Evolutionary conservation across 2,797 vertebrate species (phyloP).

Genomic region (Nannoperca australis): DNA sequence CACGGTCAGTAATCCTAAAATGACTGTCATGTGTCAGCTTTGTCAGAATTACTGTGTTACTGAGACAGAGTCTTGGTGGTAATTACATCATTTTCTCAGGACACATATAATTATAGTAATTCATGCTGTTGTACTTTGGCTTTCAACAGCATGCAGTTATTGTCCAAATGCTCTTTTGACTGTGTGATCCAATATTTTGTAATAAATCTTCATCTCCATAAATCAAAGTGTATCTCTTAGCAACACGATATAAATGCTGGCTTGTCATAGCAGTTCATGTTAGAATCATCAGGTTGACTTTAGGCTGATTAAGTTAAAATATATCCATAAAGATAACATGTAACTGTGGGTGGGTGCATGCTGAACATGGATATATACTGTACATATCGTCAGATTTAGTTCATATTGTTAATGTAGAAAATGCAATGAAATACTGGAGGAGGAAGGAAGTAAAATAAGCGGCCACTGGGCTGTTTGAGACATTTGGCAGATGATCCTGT

Average conservation of each 20-base stretch:
- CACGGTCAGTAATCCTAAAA: conserved; percentile 76
- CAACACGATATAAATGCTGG: neutral
- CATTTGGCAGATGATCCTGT: conserved; percentile 2
- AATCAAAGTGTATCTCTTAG: conserved; percentile 40
- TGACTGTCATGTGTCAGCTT: conserved; percentile 75
- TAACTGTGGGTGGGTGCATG: neutral
- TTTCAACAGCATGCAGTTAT: conserved; percentile 44
- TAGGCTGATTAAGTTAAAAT: neutral
- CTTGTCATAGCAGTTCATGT: conserved; percentile 4
- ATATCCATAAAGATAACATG: conserved; percentile 12
- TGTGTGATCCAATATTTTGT: conserved; percentile 34
- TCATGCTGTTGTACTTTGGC: conserved; percentile 61
- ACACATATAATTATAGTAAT: conserved; percentile 73
- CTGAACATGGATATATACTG: neutral
- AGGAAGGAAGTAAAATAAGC: neutral
- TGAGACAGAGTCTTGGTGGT: conserved; percentile 48
- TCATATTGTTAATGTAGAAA: neutral
- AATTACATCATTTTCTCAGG: conserved; percentile 71
- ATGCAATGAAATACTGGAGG: conserved; percentile 1
- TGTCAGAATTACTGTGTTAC: conserved; percentile 60
- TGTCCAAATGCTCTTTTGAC: conserved; percentile 32
- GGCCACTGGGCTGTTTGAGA: neutral
- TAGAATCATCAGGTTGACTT: neutral
- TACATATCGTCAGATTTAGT: conserved; percentile 7
- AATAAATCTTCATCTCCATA: conserved; percentile 49